A percentile compares a stretch with the other conserved stretches of the same genome.
Evolutionary conservation across 2,113 vertebrate species (phyloP).

Genomic region (Carettochelys insculpta): DNA sequence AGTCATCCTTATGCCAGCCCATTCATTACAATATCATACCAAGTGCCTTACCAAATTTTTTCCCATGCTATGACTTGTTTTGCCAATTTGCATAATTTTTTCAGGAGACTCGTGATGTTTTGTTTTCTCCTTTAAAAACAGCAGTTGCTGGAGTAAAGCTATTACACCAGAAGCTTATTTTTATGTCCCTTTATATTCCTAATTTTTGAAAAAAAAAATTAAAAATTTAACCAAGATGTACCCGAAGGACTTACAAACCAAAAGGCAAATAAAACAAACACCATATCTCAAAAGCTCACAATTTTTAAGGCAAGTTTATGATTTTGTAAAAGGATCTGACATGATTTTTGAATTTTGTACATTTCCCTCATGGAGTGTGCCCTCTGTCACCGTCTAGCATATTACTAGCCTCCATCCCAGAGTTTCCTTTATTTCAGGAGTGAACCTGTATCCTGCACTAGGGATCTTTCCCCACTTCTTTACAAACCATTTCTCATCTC

Average conservation of each 20-base stretch:
- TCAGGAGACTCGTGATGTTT: background rate
- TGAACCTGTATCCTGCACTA: background rate
- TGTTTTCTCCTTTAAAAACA: background rate
- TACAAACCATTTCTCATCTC: background rate
- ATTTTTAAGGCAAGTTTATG: background rate
- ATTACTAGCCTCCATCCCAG: background rate
- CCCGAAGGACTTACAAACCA: background rate
- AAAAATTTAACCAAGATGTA: no score
- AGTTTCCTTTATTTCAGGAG: background rate
- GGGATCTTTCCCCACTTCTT: background rate
- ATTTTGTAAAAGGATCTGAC: background rate
- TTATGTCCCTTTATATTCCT: background rate
- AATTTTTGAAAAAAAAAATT: background rate
- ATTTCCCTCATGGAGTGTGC: background rate
- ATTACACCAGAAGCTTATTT: background rate
- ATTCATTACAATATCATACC: background rate
- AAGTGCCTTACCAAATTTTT: background rate
- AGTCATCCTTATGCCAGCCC: background rate
- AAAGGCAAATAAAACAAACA: background rate
- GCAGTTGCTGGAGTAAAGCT: background rate
- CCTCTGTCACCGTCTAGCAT: background rate
- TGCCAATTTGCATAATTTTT: background rate
- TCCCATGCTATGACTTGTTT: background rate
- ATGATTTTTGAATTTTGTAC: background rate
- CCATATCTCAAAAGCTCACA: background rate